These are phyloP conservation scores for Apis dorsata DNA, from an alignment of 1,140 invertebrate species.

Conservation along the genomic window DNA sequence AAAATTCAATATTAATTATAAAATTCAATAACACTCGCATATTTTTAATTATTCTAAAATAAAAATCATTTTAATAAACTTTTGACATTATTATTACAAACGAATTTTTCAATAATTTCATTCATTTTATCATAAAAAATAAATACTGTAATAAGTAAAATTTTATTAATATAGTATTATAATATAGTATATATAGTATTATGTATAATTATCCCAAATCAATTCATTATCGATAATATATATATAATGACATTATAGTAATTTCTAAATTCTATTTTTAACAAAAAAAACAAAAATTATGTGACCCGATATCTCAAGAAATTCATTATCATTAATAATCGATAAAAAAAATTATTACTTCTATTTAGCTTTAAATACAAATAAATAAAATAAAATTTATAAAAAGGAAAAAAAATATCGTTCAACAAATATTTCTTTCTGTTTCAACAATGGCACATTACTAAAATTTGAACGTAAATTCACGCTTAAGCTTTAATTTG, in stretches of 20 bases:
- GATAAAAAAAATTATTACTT: background rate
- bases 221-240: constrained; percentile 14
- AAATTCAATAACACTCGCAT: too few relatives aligned
- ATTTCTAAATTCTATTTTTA: background rate
- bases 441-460: background rate
- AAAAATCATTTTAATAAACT: too few relatives aligned
- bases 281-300: background rate
- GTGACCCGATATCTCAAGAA: background rate
- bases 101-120: background rate
- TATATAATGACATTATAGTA: background rate
- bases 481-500: background rate
- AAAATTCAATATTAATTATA: too few relatives aligned
- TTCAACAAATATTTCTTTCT: background rate
- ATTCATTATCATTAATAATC: background rate
- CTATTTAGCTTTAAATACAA: too few relatives aligned
- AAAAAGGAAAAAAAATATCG: too few relatives aligned
- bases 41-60: too few relatives aligned
- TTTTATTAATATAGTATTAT: too few relatives aligned
- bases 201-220: background rate
- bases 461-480: constrained; percentile 1
- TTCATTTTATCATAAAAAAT: background rate
- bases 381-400: too few relatives aligned
- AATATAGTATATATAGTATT: too few relatives aligned
- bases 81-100: too few relatives aligned
- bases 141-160: too few relatives aligned